Evolutionary conservation across 2,797 vertebrate species (phyloP).

Genomic region (Mycteria americana): DNA sequence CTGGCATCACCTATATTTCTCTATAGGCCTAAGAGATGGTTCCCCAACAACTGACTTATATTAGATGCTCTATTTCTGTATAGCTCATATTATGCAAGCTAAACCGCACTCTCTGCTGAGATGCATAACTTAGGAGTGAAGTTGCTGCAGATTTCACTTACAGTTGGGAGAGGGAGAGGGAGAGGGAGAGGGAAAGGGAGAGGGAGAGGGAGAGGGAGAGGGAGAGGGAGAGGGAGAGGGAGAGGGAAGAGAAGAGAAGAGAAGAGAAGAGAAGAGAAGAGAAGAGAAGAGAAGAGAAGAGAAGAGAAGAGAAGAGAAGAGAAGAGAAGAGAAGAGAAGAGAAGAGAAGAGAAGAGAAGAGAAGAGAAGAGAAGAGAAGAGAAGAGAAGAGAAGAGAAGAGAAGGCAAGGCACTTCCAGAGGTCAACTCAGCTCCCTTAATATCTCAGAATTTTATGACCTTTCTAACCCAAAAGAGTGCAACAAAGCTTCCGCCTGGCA

Average conservation of each 20-base stretch:
- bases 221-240: too few species aligned
- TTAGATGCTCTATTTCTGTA: neutral
- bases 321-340: too few species aligned
- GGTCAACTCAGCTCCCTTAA: neutral
- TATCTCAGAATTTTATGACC: neutral
- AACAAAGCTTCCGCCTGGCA: neutral
- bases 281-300: too few species aligned
- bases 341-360: too few species aligned
- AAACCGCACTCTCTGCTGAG: neutral
- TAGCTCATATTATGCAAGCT: rapidly evolving
- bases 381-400: too few species aligned
- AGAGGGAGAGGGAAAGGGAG: too few species aligned
- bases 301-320: too few species aligned
- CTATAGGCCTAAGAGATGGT: neutral
- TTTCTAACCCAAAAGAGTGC: neutral
- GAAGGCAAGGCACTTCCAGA: neutral
- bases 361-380: too few species aligned
- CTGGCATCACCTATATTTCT: neutral
- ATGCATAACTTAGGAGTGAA: neutral
- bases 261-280: too few species aligned
- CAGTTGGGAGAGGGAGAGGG: rapidly evolving
- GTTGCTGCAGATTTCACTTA: neutral
- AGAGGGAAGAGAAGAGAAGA: too few species aligned
- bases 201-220: too few species aligned
- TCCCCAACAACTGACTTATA: neutral